phyloP scores from a whole-genome alignment of 2,113 vertebrate genomes.

The Archilochus colubris region DNA sequence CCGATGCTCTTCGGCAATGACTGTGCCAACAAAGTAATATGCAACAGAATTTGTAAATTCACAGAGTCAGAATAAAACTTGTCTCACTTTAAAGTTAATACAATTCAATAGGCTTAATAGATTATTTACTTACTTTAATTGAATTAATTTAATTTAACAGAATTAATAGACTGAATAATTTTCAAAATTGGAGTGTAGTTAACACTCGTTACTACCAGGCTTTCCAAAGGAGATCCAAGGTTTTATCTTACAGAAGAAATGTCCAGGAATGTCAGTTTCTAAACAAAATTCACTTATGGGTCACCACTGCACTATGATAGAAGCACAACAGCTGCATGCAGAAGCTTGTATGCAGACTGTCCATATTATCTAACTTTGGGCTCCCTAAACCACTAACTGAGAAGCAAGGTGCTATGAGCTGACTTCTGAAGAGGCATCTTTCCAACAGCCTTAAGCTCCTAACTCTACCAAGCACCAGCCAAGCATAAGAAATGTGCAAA shows the following conservation, averaged over 20 bases:
- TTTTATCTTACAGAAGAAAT: background rate
- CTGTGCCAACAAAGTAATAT: slow-evolving; percentile 62
- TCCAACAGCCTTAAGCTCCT: background rate
- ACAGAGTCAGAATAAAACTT: background rate
- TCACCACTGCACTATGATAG: background rate
- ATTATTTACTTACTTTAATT: background rate
- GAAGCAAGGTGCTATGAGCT: background rate
- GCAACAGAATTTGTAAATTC: background rate
- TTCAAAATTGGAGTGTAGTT: background rate
- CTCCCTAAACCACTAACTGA: background rate
- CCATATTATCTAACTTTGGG: background rate
- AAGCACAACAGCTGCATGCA: background rate
- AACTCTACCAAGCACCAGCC: background rate
- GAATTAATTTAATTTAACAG: background rate
- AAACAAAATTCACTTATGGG: background rate
- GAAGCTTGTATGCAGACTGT: background rate
- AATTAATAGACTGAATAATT: background rate
- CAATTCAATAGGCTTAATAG: background rate
- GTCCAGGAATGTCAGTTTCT: background rate
- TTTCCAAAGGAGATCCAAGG: background rate
- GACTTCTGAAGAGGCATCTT: background rate
- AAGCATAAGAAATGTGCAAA: background rate
- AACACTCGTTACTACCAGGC: background rate
- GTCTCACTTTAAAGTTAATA: background rate
- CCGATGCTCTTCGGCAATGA: slow-evolving; percentile 92